Conservation (phyloP, 2,888 invertebrate genomes). For the Melanargia galathea region DNA sequence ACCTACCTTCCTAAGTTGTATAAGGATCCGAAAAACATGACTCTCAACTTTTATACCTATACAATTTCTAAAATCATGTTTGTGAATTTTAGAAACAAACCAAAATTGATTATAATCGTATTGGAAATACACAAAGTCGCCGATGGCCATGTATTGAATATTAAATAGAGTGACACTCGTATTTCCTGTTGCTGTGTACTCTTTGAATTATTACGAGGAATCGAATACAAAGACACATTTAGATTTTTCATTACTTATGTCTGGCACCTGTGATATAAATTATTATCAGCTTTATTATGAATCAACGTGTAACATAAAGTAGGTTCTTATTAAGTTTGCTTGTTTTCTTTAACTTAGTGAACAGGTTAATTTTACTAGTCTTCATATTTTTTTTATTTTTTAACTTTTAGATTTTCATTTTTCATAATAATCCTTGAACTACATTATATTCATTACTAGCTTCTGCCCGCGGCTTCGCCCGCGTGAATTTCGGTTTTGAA, state of each 20-base stretch:
- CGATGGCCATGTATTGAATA: slow-evolving; percentile 35
- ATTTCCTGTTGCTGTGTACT: slow-evolving; percentile 32
- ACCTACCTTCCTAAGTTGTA: no score
- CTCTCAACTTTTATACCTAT: no score
- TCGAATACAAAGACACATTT: slow-evolving; percentile 31
- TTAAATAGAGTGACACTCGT: slow-evolving; percentile 25
- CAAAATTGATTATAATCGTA: slow-evolving; percentile 8
- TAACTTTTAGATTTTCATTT: no score
- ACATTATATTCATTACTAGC: no score
- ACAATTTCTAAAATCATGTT: background rate
- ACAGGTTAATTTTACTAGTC: no score
- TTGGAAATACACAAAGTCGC: slow-evolving; percentile 25
- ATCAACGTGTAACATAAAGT: background rate
- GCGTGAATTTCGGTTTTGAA: no score
- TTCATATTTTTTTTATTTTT: no score
- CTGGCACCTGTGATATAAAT: background rate
- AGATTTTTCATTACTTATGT: slow-evolving; percentile 11
- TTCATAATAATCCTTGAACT: no score
- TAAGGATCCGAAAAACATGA: no score
- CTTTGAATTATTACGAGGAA: slow-evolving; percentile 33
- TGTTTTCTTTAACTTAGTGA: background rate
- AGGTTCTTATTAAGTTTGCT: background rate
- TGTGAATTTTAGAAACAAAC: background rate
- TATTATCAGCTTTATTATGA: background rate
- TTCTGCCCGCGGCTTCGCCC: no score